phyloP scores from a whole-genome alignment of 2,113 vertebrate species.

The Ancistrus triradiatus region DNA sequence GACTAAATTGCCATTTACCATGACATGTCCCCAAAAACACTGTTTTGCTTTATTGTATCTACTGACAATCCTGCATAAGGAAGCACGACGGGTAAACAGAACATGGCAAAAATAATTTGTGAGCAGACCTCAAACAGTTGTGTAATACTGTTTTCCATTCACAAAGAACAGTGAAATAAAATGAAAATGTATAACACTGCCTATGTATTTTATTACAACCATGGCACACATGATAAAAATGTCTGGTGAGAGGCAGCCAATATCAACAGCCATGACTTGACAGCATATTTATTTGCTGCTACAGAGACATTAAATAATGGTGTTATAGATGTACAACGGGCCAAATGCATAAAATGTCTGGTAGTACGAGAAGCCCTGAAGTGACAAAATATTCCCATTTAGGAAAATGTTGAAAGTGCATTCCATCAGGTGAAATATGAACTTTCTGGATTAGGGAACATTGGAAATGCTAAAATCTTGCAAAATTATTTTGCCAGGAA shows the following conservation, averaged over 20 bases:
- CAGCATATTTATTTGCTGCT: slow-evolving; percentile 16
- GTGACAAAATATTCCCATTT: slow-evolving; percentile 17
- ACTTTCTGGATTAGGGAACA: no score
- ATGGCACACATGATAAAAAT: slow-evolving; percentile 1
- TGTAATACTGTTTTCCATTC: no score
- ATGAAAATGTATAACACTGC: neutral
- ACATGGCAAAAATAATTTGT: no score
- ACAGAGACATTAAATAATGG: slow-evolving; percentile 27
- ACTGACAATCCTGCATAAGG: no score
- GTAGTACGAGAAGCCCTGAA: neutral
- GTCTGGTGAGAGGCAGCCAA: neutral
- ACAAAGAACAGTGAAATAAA: no score
- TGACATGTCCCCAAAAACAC: no score
- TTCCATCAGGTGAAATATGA: neutral
- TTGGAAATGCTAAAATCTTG: no score
- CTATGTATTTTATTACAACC: slow-evolving; percentile 6
- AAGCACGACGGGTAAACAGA: no score
- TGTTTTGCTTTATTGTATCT: no score
- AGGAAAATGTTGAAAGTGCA: neutral
- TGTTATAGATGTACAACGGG: slow-evolving; percentile 12
- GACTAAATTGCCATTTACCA: neutral
- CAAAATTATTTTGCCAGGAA: no score
- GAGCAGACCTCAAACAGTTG: no score
- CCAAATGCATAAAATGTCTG: slow-evolving; percentile 19
- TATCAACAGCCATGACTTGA: slow-evolving; percentile 19